Evolutionary conservation across 1,140 invertebrate species (phyloP).

Genomic region (Caenorhabditis tropicalis): DNA sequence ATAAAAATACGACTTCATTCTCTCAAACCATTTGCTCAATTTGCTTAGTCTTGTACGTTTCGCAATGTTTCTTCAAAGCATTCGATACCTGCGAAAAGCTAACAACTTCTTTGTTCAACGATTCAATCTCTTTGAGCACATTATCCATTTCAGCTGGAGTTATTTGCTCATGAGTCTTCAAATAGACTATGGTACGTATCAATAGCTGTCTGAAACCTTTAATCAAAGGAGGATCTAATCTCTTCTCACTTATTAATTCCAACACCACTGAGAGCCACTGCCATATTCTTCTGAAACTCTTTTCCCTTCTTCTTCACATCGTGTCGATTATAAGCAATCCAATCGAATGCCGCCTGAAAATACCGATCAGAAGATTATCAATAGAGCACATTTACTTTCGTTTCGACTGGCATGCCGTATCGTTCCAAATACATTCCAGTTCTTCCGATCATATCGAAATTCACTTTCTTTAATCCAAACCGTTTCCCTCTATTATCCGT

Average conservation of each 20-base stretch:
- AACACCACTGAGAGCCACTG: conserved; percentile 11
- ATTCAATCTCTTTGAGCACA: background rate
- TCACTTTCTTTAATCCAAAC: background rate
- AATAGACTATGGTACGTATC: background rate
- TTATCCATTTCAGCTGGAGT: background rate
- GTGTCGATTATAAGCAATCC: background rate
- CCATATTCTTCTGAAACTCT: background rate
- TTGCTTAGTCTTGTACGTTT: background rate
- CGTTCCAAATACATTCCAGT: conserved; percentile 30
- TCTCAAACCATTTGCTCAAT: too few species aligned
- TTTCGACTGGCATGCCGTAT: background rate
- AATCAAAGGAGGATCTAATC: background rate
- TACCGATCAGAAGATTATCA: background rate
- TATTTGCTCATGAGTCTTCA: background rate
- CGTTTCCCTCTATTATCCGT: background rate
- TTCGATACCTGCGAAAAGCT: background rate
- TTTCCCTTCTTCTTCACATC: background rate
- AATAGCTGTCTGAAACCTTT: background rate
- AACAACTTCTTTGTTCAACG: background rate
- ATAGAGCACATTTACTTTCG: background rate
- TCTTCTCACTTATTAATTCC: background rate
- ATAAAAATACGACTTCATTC: too few species aligned
- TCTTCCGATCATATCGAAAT: background rate
- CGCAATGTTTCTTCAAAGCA: background rate
- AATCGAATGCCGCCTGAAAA: background rate